A percentile compares a stretch with the other conserved stretches of the same genome.
Conservation (phyloP, 2,113 vertebrate genomes). For the Caretta caretta region DNA sequence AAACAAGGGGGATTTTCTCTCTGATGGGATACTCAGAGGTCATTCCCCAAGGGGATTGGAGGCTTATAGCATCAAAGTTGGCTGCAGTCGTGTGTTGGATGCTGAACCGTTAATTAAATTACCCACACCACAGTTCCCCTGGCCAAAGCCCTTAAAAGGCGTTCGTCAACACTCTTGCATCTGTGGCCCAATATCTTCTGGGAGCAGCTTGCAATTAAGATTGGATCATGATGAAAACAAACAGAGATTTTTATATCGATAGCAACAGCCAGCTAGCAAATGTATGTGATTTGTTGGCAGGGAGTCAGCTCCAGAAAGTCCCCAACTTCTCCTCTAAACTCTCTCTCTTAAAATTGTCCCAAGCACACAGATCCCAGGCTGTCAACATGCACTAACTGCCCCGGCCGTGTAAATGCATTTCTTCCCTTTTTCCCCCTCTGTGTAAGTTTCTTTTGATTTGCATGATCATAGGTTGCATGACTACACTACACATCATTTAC, state of each 20-base stretch:
- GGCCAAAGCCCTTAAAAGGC: slow-evolving; percentile 53
- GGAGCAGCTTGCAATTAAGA: slow-evolving; percentile 58
- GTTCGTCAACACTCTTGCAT: slow-evolving; percentile 46
- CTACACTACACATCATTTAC: slow-evolving; percentile 53
- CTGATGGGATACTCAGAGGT: slow-evolving; percentile 11
- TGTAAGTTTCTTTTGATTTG: slow-evolving; percentile 26
- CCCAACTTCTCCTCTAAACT: not conserved
- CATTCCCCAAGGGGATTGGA: slow-evolving; percentile 18
- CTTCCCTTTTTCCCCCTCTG: not conserved
- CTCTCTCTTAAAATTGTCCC: slow-evolving; percentile 20
- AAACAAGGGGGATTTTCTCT: not conserved
- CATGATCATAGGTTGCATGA: slow-evolving; percentile 39
- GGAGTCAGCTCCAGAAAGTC: slow-evolving; percentile 18
- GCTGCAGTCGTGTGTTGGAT: slow-evolving; percentile 30
- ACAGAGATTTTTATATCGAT: not conserved
- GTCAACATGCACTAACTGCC: not conserved
- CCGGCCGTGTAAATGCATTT: not conserved
- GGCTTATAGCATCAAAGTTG: slow-evolving; percentile 41
- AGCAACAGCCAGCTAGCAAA: not conserved
- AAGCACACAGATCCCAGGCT: slow-evolving; percentile 13
- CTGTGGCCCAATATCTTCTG: slow-evolving; percentile 58
- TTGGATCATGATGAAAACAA: not conserved
- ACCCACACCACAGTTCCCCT: slow-evolving; percentile 44
- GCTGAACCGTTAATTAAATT: slow-evolving; percentile 81
- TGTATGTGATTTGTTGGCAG: slow-evolving; percentile 18